These are phyloP conservation scores for Tetanocera ferruginea DNA, from an alignment of 2,888 invertebrate genomes.

Conservation along the genomic window DNA sequence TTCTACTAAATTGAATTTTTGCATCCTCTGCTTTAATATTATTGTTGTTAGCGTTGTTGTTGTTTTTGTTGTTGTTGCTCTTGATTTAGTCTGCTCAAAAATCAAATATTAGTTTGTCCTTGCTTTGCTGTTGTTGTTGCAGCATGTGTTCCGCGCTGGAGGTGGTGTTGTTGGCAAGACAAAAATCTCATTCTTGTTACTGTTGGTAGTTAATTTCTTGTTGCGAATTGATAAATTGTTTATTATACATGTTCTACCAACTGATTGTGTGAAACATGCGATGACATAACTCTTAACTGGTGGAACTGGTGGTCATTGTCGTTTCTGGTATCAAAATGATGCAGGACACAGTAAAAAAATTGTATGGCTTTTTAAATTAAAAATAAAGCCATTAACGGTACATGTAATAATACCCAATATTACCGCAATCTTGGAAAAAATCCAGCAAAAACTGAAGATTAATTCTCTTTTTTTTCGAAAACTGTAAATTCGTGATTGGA, in stretches of 20 bases:
- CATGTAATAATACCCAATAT: too few species aligned
- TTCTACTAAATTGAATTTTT: background rate
- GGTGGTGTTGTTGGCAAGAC: background rate
- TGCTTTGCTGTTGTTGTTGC: background rate
- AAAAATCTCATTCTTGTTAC: background rate
- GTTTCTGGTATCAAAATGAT: background rate
- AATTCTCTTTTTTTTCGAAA: too few species aligned
- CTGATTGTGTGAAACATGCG: background rate
- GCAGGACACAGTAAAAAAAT: background rate
- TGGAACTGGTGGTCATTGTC: background rate
- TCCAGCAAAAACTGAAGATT: too few species aligned
- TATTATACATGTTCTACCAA: background rate
- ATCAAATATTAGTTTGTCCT: conserved; percentile 36
- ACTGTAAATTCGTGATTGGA: too few species aligned
- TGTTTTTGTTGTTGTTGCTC: background rate
- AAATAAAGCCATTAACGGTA: background rate
- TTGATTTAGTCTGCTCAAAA: conserved; percentile 7
- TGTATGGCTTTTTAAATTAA: background rate
- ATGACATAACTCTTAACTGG: background rate
- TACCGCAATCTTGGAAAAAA: too few species aligned
- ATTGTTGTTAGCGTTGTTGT: background rate
- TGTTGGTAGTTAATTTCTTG: conserved; percentile 31
- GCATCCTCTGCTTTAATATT: background rate
- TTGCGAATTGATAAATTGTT: conserved; percentile 29
- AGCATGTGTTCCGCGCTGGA: background rate